These are phyloP conservation scores for Cacoxenus indagator DNA, from an alignment of 2,888 invertebrate genomes.

Conservation along the genomic window DNA sequence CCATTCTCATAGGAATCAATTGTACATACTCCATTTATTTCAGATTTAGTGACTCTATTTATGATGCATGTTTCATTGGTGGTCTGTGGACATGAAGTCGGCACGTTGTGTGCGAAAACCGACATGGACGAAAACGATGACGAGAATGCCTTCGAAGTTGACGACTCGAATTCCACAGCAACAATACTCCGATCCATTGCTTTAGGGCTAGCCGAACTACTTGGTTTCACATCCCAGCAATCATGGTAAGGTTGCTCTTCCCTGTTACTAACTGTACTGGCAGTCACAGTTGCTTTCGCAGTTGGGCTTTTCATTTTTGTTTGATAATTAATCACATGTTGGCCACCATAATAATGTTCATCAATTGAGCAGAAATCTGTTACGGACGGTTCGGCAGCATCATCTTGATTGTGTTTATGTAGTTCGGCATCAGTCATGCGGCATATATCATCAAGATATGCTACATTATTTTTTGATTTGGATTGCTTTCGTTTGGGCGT, in stretches of 20 bases:
- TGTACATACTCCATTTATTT: neutral
- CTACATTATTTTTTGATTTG: conserved; percentile 34
- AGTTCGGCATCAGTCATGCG: neutral
- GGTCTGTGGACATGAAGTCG: too few relatives aligned
- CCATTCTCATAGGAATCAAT: neutral
- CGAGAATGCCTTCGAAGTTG: too few relatives aligned
- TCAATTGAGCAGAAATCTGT: conserved; percentile 46
- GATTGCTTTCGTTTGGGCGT: conserved; percentile 33
- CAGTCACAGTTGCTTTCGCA: too few relatives aligned
- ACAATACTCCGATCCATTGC: too few relatives aligned
- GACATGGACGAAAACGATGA: too few relatives aligned
- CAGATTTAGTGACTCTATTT: neutral
- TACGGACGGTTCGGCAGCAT: conserved; percentile 52
- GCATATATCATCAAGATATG: conserved; percentile 17
- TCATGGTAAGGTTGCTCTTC: too few relatives aligned
- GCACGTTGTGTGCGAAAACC: too few relatives aligned
- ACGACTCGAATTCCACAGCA: too few relatives aligned
- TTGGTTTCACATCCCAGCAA: too few relatives aligned
- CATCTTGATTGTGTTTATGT: conserved; percentile 45
- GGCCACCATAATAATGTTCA: conserved; percentile 32
- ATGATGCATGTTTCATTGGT: neutral
- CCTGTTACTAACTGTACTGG: too few relatives aligned
- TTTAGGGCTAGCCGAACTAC: too few relatives aligned
- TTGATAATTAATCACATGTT: neutral
- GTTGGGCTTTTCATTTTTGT: neutral